Percentiles rank a stretch among this genome's conserved stretches.
Evolutionary conservation across 2,113 vertebrate genomes (phyloP).

Genomic region (Boulengeromyrus knoepffleri): DNA sequence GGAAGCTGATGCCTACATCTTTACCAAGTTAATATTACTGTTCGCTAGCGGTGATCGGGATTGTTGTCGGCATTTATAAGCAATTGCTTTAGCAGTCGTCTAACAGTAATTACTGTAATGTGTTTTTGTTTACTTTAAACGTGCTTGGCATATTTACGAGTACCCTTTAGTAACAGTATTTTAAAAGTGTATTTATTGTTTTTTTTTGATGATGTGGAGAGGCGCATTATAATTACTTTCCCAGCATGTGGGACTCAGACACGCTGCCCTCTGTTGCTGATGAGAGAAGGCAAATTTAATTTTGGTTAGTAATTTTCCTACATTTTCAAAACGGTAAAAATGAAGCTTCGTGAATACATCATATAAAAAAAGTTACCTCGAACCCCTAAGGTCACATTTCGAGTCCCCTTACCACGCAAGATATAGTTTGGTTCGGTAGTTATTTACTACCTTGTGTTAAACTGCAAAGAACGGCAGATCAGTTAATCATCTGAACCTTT

Average conservation of each 20-base stretch:
- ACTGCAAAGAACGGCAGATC: not conserved
- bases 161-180: not conserved
- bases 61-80: not conserved
- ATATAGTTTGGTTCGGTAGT: not conserved
- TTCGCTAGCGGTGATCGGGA: not conserved
- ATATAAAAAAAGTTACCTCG: not conserved
- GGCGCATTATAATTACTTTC: not conserved
- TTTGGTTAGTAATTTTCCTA: not conserved
- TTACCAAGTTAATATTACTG: not conserved
- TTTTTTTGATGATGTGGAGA: not conserved
- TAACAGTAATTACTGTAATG: not conserved
- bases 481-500: not conserved
- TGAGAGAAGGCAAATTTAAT: not conserved
- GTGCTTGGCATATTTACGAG: not conserved
- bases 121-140: not conserved
- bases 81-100: not conserved
- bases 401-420: not conserved
- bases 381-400: not conserved
- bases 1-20: not conserved
- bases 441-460: not conserved
- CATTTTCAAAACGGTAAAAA: not conserved
- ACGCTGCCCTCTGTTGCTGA: conserved; percentile 25
- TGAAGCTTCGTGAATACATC: not conserved
- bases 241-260: not conserved
- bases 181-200: not conserved